Evolutionary conservation across 2,888 invertebrate genomes (phyloP), one percentile per base, ranked within the genome.

Genomic region (Apamea anceps): DNA sequence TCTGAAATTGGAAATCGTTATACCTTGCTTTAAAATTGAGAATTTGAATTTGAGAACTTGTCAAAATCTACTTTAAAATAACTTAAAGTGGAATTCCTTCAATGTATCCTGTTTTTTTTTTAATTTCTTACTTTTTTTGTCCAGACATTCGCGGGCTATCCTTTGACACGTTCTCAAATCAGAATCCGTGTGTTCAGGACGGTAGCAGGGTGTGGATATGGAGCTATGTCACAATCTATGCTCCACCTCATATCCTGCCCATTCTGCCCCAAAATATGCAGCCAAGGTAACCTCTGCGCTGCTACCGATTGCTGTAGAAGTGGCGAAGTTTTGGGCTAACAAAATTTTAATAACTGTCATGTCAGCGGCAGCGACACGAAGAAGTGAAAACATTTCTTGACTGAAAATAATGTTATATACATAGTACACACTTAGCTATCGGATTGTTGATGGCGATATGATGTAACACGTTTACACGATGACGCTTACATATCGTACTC

Each of bases 401-500:
- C 48, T 28, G 0, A 60, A 37, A 48, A 48, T 60, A 48, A 48
- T 48, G 0, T 18, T 21, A n/a, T 48, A 10, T 13, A 37, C 8
- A 7, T 10, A n/a, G 8, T 18, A 57, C 18, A 13, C 25, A 12
- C 0, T 51, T 18, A n/a, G 48, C 13, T 32, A n/a, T 63, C 6
- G 1, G 2, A 70, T 51, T 57, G 21, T 25, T 54, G 25, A 28
- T 63, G 15, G n/a, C 37, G 48, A 37, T 42, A 28, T 3, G 15
- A 25, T 60, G 28, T 62, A 28, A 45, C 1, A 67, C 68, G 48
- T 65, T 68, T 32, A 60, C 63, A 57, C 10, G 4, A 10, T 65
- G 25, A 42, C 12, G 25, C 80, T 82, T 32, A 65, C 32, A 32
- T 32, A 32, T 32, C 2, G 5, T 37, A 37, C 70, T 60, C 75